Evolutionary conservation across 1,140 invertebrate genomes (phyloP).

Genomic region (Procambarus virginalis): DNA sequence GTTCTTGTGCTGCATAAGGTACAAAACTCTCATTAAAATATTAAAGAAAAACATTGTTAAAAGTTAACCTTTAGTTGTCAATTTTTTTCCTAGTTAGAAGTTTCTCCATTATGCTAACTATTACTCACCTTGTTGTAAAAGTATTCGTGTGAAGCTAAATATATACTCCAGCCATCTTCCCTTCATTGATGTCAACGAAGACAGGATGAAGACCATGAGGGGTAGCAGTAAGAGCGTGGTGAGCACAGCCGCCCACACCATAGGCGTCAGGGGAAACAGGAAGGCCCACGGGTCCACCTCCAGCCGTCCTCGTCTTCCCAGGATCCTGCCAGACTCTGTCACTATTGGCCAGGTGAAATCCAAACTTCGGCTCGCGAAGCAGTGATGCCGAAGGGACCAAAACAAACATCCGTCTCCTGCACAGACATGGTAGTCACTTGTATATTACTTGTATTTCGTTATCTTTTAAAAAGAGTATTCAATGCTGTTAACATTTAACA

Average conservation of each 20-base stretch:
- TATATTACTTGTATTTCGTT: too few species aligned
- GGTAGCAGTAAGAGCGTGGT: neutral
- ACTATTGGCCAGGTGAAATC: neutral
- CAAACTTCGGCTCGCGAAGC: neutral
- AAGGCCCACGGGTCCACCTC: conserved; percentile 32
- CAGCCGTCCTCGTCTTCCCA: neutral
- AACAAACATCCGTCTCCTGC: conserved; percentile 9
- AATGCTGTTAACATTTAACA: too few species aligned
- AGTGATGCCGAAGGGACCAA: conserved; percentile 9
- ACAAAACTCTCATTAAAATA: too few species aligned
- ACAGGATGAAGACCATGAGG: neutral
- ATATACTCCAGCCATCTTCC: too few species aligned
- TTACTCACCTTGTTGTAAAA: neutral
- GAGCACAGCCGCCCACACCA: neutral
- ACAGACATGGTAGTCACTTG: too few species aligned
- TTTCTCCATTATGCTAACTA: too few species aligned
- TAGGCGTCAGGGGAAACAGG: conserved; percentile 1
- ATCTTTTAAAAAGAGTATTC: too few species aligned
- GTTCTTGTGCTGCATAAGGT: too few species aligned
- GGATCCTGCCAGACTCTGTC: neutral
- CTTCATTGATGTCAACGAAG: neutral
- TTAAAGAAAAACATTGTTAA: too few species aligned
- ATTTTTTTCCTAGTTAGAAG: too few species aligned
- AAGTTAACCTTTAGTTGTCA: too few species aligned
- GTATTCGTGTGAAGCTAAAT: neutral